Evolutionary conservation across 2,888 invertebrate genomes (phyloP), one percentile per base, ranked within the genome.

Genomic region (Perizoma flavofasciatum): DNA sequence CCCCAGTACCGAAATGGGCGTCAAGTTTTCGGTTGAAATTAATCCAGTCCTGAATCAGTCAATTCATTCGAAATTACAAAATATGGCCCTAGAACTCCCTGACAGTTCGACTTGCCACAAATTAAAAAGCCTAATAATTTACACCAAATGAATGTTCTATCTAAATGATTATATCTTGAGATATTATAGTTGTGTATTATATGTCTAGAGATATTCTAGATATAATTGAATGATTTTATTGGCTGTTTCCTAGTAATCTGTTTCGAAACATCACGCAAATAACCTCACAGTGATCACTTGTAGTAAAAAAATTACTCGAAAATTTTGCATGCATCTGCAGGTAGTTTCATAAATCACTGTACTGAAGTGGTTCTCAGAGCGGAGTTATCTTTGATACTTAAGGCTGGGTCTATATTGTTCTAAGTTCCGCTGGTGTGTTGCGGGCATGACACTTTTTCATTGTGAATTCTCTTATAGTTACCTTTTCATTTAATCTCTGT

Each of bases 301-400:
- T 22, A 71, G 65, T 63, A 68, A 67, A 68, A 73, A 73, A 61
- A 61, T 70, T 70, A 22, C 22, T 67, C 68, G 69, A 72, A 74
- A 74, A 63, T 64, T 59, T 63, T 63, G 54, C 61, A 62, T 45
- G 54, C 59, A 51, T 63, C 57, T 58, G 65, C 47, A 59, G 57
- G 48, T 62, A 60, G 49, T 57, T 54, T 51, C 9, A 40, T 34
- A 35, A 45, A 45, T 22, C 41, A 33, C 34, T 48, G 57, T 48
- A 45, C 11, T 47, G 32, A 40, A 22, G 33, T 46, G 9, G 8
- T 9, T 45, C 56, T 58, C 41, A 6, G 47, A 53, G 6, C 34
- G 47, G 7, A 59, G 39, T 52, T 53, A 55, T 49, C 37, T 55
- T 48, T 40, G 47, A 7, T 33, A 45, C 33, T 55, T 37, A 49